Percentiles rank a stretch among this genome's conserved stretches.
These are phyloP conservation scores for Oophaga sylvatica DNA, from an alignment of 2,797 vertebrate genomes.

Conservation along the genomic window DNA sequence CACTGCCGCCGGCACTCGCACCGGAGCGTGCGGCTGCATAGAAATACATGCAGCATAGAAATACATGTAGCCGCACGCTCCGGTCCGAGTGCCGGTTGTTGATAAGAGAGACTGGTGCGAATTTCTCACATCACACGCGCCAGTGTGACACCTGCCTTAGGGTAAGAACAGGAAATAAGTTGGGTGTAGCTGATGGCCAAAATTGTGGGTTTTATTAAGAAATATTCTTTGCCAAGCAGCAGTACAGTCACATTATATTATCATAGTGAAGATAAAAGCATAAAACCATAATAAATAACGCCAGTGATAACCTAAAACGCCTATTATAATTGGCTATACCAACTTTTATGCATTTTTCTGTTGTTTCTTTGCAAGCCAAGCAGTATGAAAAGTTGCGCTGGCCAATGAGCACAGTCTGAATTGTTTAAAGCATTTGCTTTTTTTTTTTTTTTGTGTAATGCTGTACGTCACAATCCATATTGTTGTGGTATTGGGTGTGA, in stretches of 20 bases:
- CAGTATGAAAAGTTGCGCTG: neutral
- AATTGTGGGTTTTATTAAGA: neutral
- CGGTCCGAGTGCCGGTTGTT: too few species aligned
- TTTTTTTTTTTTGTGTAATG: neutral
- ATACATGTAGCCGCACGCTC: too few species aligned
- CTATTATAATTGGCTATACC: neutral
- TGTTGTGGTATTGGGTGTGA: neutral
- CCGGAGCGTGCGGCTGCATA: too few species aligned
- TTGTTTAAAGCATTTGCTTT: neutral
- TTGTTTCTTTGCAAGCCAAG: neutral
- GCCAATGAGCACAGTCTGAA: neutral
- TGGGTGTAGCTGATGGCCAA: neutral
- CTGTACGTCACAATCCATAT: neutral
- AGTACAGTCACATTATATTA: neutral
- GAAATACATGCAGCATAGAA: too few species aligned
- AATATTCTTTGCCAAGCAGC: conserved; percentile 29
- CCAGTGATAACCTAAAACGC: neutral
- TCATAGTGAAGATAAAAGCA: neutral
- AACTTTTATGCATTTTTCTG: neutral
- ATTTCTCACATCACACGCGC: too few species aligned
- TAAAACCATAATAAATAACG: too few species aligned
- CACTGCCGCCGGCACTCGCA: too few species aligned
- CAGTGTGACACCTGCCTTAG: too few species aligned
- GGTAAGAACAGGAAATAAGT: neutral
- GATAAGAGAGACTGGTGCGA: too few species aligned